Conservation (phyloP, 2,113 vertebrate species). For the Arvicanthis niloticus region DNA sequence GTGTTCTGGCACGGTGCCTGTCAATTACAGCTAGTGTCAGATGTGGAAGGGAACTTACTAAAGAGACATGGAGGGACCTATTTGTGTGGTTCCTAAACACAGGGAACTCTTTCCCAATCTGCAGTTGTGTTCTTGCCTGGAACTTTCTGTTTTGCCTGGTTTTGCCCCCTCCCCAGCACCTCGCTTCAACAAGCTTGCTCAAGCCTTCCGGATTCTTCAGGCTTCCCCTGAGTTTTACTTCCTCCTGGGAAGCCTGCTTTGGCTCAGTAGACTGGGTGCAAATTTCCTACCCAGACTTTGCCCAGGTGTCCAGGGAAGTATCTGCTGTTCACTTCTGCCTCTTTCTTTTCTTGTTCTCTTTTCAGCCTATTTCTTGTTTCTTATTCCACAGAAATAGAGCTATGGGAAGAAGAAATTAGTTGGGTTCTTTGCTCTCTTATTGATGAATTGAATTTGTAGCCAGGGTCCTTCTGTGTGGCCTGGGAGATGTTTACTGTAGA, state of each 20-base stretch:
- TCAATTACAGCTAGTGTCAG: background rate
- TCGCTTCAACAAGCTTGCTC: background rate
- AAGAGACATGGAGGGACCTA: background rate
- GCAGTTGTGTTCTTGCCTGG: background rate
- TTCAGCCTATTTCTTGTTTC: background rate
- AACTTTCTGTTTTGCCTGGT: background rate
- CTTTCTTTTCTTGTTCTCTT: background rate
- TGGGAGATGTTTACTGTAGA: background rate
- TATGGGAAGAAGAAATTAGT: background rate
- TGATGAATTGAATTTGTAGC: background rate
- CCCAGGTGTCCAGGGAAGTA: background rate
- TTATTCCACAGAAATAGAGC: background rate
- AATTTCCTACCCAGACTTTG: background rate
- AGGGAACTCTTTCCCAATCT: background rate
- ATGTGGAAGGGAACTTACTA: slow-evolving; percentile 55
- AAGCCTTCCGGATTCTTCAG: background rate
- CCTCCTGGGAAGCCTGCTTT: background rate
- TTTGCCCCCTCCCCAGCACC: too few relatives aligned
- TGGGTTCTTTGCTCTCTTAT: background rate
- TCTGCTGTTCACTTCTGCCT: background rate
- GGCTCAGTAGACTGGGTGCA: too few relatives aligned
- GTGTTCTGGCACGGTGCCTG: background rate
- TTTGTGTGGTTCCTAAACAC: background rate
- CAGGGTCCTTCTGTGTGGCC: background rate
- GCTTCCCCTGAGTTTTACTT: background rate